Evolutionary conservation across 2,113 vertebrate species (phyloP).

Genomic region (Ammodytes dubius): DNA sequence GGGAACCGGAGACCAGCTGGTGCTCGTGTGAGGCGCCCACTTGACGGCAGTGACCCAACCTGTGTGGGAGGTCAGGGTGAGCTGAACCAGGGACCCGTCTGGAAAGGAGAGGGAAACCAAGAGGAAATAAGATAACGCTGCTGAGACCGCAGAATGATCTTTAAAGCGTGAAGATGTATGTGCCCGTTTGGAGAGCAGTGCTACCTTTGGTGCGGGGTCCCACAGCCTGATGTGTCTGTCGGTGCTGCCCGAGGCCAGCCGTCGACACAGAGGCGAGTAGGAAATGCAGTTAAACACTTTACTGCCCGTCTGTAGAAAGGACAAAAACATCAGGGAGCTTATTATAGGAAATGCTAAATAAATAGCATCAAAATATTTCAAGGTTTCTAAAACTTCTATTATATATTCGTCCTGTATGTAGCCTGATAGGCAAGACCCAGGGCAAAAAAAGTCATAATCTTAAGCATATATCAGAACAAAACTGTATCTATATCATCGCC

Average conservation of each 20-base stretch:
- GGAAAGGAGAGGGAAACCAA: constrained; percentile 1
- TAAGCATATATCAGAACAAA: too few relatives aligned
- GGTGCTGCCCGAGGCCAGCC: constrained; percentile 93
- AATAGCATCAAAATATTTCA: background rate
- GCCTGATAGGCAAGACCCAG: background rate
- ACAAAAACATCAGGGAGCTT: background rate
- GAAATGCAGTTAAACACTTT: constrained; percentile 97
- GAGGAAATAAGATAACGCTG: background rate
- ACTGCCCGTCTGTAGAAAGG: constrained; percentile 88
- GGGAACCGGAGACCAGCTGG: constrained; percentile 95
- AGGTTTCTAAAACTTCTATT: background rate
- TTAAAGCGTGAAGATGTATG: background rate
- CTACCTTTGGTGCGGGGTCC: constrained; percentile 96
- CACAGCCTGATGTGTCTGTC: constrained; percentile 95
- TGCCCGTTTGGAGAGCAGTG: background rate
- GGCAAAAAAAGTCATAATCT: too few relatives aligned
- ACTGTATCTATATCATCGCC: background rate
- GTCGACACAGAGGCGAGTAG: constrained; percentile 93
- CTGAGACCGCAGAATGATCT: background rate
- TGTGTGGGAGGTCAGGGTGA: constrained; percentile 95
- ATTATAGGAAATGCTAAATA: background rate
- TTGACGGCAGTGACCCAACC: constrained; percentile 97
- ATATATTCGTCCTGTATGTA: background rate
- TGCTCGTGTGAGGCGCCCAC: constrained; percentile 95
- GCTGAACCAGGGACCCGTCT: constrained; percentile 95